Base-by-base conservation (phyloP, 2,113 vertebrate species). In the Malurus melanocephalus region DNA sequence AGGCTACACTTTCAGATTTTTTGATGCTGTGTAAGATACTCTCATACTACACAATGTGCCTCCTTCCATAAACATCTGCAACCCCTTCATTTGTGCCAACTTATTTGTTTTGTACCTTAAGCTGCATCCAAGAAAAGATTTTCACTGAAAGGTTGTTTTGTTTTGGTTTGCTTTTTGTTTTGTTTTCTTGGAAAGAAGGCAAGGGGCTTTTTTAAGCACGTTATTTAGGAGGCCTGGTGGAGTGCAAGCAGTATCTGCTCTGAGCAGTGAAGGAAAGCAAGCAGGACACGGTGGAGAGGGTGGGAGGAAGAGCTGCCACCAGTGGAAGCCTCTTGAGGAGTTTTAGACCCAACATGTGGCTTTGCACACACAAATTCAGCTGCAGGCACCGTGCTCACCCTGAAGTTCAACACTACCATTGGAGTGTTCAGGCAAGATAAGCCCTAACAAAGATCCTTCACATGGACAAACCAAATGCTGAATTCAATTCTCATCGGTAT, bases 261-360 rank as follows among this genome's bases (percentile, higher is more conserved):
- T 35, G 0, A 26, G 0, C 1, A 2, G 33, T 0, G 0, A 46
- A 64, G 27, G 27, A 53, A 55, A 86, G 48, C 1, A 11, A 83
- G 7, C 30, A 62, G 23, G 13, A 45, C 2, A 0, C 24, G 8
- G 16, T 19, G 19, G 9, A 32, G 43, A 35, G 49, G 27, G 13
- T 3, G 4, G 21, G 30, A 61, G 40, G 16, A 87, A 77, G 21
- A 69, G 2, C 32, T 79, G 46, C 9, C 57, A 52, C n/a, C 2
- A 3, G 13, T n/a, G 27, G 24, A 82, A 49, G 13, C 24, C 51
- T 74, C 48, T 28, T 35, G 30, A 80, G 48, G 27, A 87, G 40
- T 9, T 43, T 23, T 24, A 74, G 27, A 4, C 24, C 26, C n/a
- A 55, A 16, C 2, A 1, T 30, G 38, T 1, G 3, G 17, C n/a